Evolutionary conservation across 2,888 invertebrate species (phyloP).

Genomic region (Megalurothrips usitatus): DNA sequence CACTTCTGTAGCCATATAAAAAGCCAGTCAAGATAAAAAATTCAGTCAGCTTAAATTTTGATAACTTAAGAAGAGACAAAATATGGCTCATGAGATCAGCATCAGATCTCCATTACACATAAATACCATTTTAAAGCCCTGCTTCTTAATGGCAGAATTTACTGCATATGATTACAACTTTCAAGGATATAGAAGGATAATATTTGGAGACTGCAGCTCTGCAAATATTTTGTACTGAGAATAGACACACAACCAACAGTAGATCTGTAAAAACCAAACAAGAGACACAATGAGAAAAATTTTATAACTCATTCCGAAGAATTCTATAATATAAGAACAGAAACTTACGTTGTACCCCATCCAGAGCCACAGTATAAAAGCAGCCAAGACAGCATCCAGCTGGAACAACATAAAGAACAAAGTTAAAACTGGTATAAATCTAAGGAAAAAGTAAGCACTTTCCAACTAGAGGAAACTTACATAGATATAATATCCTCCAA

Average conservation of each 20-base stretch:
- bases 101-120: neutral
- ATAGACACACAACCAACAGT: conserved; percentile 60
- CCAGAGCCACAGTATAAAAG: conserved; percentile 73
- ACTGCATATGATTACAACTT: neutral
- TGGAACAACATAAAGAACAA: conserved; percentile 47
- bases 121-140: neutral
- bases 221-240: conserved; percentile 79
- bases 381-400: conserved; percentile 74
- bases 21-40: neutral
- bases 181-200: conserved; percentile 69
- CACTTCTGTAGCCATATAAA: neutral
- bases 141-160: neutral
- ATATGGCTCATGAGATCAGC: conserved; percentile 1
- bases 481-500: conserved; percentile 87
- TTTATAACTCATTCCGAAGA: neutral
- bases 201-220: conserved; percentile 79
- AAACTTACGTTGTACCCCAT: conserved; percentile 77
- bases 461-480: conserved; percentile 55
- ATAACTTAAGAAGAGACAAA: neutral
- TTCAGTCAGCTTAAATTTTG: neutral
- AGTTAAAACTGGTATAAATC: conserved; percentile 28
- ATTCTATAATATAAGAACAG: neutral
- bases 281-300: conserved; percentile 27
- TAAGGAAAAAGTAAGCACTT: conserved; percentile 32
- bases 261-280: conserved; percentile 27